Percentiles rank a stretch among this genome's conserved stretches.
phyloP scores from a whole-genome alignment of 2,113 vertebrate genomes.

The Erinaceus europaeus region DNA sequence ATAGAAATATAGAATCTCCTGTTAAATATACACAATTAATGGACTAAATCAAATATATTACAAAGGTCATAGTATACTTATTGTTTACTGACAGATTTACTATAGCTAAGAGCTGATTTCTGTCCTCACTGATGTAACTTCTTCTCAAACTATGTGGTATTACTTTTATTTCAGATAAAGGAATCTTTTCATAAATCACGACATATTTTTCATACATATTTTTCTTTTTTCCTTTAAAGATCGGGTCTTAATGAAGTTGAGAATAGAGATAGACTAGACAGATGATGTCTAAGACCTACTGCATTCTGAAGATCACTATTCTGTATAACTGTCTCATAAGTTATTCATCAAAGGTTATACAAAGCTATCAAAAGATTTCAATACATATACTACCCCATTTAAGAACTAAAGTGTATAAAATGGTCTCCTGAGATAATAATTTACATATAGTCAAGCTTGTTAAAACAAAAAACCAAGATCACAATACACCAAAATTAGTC shows the following conservation, averaged over 20 bases:
- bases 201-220: not conserved
- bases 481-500: not conserved
- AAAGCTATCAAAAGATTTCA: not conserved
- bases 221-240: not conserved
- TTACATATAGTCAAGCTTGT: not conserved
- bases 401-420: slow-evolving; percentile 19
- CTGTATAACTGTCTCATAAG: not conserved
- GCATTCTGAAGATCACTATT: not conserved
- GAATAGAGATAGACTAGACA: not conserved
- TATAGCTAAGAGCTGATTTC: not conserved
- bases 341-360: not conserved
- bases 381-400: not conserved
- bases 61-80: not conserved
- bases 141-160: not conserved
- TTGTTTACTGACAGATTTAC: not conserved
- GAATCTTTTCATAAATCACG: not conserved
- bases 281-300: not conserved
- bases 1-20: not conserved
- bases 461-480: not conserved
- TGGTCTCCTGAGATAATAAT: not conserved
- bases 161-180: not conserved
- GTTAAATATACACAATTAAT: not conserved
- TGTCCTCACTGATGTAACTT: not conserved
- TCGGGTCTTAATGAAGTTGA: not conserved
- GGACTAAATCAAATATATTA: not conserved